Percentiles rank a stretch among this genome's conserved stretches.
Evolutionary conservation across 2,888 invertebrate genomes (phyloP).

Genomic region (Polydrusus tereticollis): DNA sequence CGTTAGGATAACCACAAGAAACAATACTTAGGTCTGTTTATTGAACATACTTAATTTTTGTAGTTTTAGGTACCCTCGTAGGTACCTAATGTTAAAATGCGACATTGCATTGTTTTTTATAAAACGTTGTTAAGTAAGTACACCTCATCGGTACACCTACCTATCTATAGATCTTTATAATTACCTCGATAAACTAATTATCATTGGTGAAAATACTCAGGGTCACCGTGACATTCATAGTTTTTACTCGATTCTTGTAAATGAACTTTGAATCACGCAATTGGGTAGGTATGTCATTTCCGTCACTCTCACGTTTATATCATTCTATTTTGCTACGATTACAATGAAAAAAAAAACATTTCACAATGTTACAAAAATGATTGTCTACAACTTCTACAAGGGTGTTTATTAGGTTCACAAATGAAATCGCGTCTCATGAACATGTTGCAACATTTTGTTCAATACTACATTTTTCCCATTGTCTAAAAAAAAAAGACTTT

Average conservation of each 20-base stretch:
- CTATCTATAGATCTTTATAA: no score
- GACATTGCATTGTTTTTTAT: no score
- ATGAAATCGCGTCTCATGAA: no score
- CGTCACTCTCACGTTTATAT: neutral
- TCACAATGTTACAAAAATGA: neutral
- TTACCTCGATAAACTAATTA: neutral
- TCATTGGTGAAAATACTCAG: slow-evolving; percentile 15
- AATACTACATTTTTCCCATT: no score
- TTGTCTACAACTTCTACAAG: neutral
- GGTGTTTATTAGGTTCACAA: neutral
- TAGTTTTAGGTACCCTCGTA: no score
- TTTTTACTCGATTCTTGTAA: neutral
- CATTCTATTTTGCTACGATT: neutral
- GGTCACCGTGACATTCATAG: neutral
- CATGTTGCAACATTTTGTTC: neutral
- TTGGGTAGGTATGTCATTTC: neutral
- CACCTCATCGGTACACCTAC: no score
- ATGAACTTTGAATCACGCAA: neutral
- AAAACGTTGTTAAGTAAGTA: no score
- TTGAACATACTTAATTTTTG: no score
- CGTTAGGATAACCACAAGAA: no score
- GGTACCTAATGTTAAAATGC: no score
- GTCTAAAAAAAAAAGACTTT: no score
- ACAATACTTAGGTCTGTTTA: no score
- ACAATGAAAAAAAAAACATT: neutral